phyloP scores from a whole-genome alignment of 2,797 vertebrate species.

The Meda fulgida region DNA sequence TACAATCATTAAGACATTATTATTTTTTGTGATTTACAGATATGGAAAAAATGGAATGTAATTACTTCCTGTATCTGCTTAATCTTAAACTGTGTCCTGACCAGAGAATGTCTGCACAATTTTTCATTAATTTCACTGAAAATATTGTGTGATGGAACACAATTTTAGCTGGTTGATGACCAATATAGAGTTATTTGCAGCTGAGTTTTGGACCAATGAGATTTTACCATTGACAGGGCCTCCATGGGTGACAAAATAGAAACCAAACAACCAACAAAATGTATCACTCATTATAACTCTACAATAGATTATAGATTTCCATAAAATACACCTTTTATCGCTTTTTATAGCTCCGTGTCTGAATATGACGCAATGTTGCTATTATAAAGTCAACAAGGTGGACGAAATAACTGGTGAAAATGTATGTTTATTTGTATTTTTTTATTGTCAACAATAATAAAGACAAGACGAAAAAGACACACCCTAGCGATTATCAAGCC shows the following conservation, averaged over 20 bases:
- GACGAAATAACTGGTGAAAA: background rate
- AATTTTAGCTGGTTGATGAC: background rate
- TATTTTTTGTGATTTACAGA: background rate
- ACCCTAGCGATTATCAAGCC: background rate
- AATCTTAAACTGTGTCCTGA: background rate
- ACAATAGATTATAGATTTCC: background rate
- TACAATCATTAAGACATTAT: background rate
- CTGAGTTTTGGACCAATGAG: background rate
- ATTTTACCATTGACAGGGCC: background rate
- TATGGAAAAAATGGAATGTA: background rate
- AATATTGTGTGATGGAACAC: background rate
- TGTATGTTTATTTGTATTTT: background rate
- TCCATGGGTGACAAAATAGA: background rate
- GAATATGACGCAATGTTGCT: background rate
- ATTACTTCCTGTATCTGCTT: background rate
- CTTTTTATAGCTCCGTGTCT: background rate
- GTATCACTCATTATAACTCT: background rate
- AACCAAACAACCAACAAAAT: background rate
- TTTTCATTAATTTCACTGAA: background rate
- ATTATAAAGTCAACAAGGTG: background rate
- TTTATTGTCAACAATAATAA: too few relatives aligned
- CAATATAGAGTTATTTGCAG: background rate
- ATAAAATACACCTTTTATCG: background rate
- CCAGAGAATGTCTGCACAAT: background rate
- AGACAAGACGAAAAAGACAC: background rate